Evolutionary conservation across 2,113 vertebrate genomes (phyloP), one percentile per base, ranked within the genome.

Genomic region (Sapayoa aenigma): DNA sequence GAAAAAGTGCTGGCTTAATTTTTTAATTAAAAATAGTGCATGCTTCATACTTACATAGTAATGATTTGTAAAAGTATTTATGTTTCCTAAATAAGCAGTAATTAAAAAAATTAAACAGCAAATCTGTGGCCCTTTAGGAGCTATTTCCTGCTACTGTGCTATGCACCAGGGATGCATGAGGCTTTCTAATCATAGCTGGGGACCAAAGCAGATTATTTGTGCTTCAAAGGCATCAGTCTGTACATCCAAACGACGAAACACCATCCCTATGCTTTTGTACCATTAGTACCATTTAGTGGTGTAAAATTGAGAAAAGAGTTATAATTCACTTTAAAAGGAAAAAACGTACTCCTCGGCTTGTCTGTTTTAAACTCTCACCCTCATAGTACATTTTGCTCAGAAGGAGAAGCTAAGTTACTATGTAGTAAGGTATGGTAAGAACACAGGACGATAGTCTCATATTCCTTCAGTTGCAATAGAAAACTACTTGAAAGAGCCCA

Each of bases 11-110:
- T 82, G 75, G 76, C 65, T 94, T 86, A n/a, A 84, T 82, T 94
- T 96, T 92, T 96, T 89, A 94, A 92, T 96, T 95, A 84, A 95
- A 96, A 93, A 49, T 92, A 82, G 66, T 82, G 58, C 17, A 1
- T 79, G 83, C 90, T 60, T 95, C 83, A 72, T 82, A 89, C 69
- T 96, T 96, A 59, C 3, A 46, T 69, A 73, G 68, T 86, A 96
- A 96, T 84, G 85, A 94, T 95, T 96, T 96, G 93, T 89, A 94
- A 76, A 97, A 97, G 84, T 96, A 96, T 96, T 96, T 96, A 95
- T 96, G 86, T 90, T 95, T 93, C 93, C 90, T 95, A 96, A 97
- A 90, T 93, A 97, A 97, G 86, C 88, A 92, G 90, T 89, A 95
- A 94, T 96, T 96, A 84, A 95, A 96, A 95, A 95, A 94, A 92